Base-by-base conservation (phyloP, 1,140 invertebrate genomes). In the Wiebesia pumilae region DNA sequence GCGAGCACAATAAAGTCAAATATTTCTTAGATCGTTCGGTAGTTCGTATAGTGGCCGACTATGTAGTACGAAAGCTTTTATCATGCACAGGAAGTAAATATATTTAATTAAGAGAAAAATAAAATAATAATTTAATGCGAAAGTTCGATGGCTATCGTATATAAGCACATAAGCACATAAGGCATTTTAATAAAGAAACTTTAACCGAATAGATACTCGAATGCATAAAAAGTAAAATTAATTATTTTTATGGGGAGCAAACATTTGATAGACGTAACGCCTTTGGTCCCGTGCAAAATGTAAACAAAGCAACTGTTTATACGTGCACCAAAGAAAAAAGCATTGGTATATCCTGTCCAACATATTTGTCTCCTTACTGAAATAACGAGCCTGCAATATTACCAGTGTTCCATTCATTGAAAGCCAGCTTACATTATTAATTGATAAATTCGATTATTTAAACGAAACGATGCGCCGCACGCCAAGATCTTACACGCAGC, bases 211-310 rank as follows among this genome's bases (percentile, higher is more conserved):
- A 75, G 30, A 33, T 7, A 14, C 0, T 9, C 40, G 77, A 58
- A 47, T 35, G 77, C 77, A 79, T 51, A 58, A n/a, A 6, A 16
- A 33, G 47, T 58, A 79, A 51, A 43, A 6, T 0, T 77, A 43
- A 27, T 27, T 30, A 3, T 24, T 77, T 51, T 47, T 75, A 40
- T 10, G 6, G 38, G 27, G 38, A 3, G 16, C 27, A 30, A 51
- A 16, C 3, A 40, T 9, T 30, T 12, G 19, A 0, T 27, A 38
- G 21, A 40, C 9, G 16, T 27, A 38, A 51, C 0, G 40, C 75
- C 77, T 43, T 78, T 51, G 75, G 75, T 47, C 47, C 24, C 38
- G 71, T 43, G 38, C n/a, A 27, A 78, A 78, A 78, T 54, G 77
- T 78, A 78, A 51, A 78, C 77, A 78, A 78, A 12, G 1, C 47